Evolutionary conservation across 2,888 invertebrate species (phyloP).

Genomic region (Napeogenes sylphis): DNA sequence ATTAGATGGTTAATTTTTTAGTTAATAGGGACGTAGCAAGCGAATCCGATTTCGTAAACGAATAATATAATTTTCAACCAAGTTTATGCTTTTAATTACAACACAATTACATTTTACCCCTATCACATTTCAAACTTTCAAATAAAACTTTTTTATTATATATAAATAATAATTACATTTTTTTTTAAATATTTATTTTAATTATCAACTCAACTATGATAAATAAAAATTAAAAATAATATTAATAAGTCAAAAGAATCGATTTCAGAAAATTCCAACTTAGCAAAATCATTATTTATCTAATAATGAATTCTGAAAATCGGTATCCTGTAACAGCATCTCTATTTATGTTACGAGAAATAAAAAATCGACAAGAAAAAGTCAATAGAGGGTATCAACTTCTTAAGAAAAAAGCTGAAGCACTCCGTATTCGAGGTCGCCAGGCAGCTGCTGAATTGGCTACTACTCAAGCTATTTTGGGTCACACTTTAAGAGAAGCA

Average conservation of each 20-base stretch:
- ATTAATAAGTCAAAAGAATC: no score
- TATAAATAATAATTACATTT: no score
- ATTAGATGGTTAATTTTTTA: background rate
- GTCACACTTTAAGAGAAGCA: constrained; percentile 62
- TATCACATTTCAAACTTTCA: no score
- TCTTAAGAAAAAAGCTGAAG: constrained; percentile 62
- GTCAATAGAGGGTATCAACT: constrained; percentile 63
- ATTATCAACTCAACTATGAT: no score
- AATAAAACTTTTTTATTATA: no score
- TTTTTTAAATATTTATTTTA: no score
- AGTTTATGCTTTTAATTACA: no score
- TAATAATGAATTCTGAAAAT: constrained; percentile 61
- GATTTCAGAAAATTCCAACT: no score
- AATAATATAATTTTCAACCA: no score
- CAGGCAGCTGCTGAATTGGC: constrained; percentile 58
- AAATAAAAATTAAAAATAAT: no score
- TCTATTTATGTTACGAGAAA: constrained; percentile 66
- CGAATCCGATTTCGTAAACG: constrained; percentile 1
- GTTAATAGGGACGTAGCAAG: constrained; percentile 6
- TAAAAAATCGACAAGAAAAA: constrained; percentile 62
- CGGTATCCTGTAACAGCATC: constrained; percentile 68
- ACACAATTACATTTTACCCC: no score
- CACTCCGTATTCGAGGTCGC: constrained; percentile 55
- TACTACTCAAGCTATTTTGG: constrained; percentile 55
- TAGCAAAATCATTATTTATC: background rate